Base-by-base conservation (phyloP, 1,140 invertebrate species). In the Pseudobourletiella spinata region DNA sequence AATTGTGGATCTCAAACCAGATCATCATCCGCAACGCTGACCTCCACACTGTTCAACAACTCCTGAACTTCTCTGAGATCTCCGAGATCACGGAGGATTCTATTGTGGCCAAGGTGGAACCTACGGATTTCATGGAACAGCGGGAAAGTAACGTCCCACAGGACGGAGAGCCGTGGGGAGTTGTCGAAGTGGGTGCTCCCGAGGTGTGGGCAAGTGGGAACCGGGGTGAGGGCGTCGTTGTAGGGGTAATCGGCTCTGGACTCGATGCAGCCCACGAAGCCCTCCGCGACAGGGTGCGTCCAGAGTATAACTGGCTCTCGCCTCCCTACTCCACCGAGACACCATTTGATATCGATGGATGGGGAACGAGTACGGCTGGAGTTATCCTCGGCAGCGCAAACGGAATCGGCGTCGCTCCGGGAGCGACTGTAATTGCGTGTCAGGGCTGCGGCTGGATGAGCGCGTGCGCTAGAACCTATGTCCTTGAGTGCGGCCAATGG, bases 401-500 rank as follows among this genome's bases (percentile, higher is more conserved):
- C 2, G 57, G 57, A 8, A 32, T 59, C 3, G 57, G 57, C 8
- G 57, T 59, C 25, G 57, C 57, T 50, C 57, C 57, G 1, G 57
- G 43, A 14, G 1, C 56, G 2, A 28, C 24, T 1, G 43, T 43
- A 43, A 59, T 59, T 1, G 57, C 57, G 1, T 59, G 57, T 20
- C 15, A 26, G 20, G 57, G 57, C 1, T 59, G 57, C 24, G 4
- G 16, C 22, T 4, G 0, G 0, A 16, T 2, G 15, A 50, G 46
- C 8, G 14, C 6, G 0, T 64, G 63, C 43, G 29, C 32, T 14
- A 51, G 56, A 26, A n/a, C 4, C 0, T 20, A 32, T 4, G 50
- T 64, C 20, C 1, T 59, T 14, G 44, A 32, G 28, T 65, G 58
- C 46, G 63, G 52, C 3, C 54, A 61, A 43, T 65, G 50, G 24